Evolutionary conservation across 2,888 invertebrate genomes (phyloP).

Genomic region (Euplagia quadripunctaria): DNA sequence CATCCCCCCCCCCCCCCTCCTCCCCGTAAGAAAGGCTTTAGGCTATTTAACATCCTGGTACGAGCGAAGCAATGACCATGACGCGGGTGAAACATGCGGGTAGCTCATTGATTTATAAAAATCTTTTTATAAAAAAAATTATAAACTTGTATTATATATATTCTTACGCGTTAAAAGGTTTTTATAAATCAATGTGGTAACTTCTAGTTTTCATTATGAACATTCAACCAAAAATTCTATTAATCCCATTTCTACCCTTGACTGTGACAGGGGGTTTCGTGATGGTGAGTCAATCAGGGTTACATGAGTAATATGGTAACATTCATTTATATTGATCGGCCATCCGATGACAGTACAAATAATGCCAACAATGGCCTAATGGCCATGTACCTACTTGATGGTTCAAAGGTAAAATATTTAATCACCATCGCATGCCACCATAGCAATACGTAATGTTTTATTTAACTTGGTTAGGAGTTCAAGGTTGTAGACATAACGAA

Average conservation of each 20-base stretch:
- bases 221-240: too few species aligned
- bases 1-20: neutral
- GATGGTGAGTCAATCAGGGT: constrained; percentile 2
- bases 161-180: too few species aligned
- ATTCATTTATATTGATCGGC: constrained; percentile 2
- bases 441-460: neutral
- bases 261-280: neutral
- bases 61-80: neutral
- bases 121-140: too few species aligned
- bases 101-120: too few species aligned
- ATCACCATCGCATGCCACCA: neutral
- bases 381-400: neutral
- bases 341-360: neutral
- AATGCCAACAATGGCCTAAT: neutral
- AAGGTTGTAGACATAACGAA: neutral
- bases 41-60: neutral
- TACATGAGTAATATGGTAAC: neutral
- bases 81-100: too few species aligned
- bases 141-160: too few species aligned
- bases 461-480: neutral
- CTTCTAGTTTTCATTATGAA: too few species aligned
- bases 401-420: neutral
- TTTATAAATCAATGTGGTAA: too few species aligned
- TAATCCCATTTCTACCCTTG: neutral
- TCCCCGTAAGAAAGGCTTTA: too few species aligned